Evolutionary conservation across 2,113 vertebrate species (phyloP), one percentile per base, ranked within the genome.

Genomic region (Euleptes europaea): DNA sequence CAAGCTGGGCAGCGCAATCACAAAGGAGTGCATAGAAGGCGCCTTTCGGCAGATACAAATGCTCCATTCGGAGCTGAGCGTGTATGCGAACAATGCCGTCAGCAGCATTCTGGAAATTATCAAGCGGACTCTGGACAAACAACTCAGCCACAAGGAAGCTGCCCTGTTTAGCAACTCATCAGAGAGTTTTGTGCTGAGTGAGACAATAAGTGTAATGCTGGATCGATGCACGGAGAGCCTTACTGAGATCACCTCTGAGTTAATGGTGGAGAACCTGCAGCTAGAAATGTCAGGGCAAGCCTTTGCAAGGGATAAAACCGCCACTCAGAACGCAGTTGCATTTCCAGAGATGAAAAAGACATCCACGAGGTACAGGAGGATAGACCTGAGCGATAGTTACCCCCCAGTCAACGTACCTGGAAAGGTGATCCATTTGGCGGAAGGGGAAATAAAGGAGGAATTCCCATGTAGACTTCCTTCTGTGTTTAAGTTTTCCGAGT

Each of bases 371-470:
- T 72, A 54, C 31, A 71, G 75, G 15, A 54, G 65, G n/a, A 9
- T 78, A 17, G 51, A 54, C 19, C 35, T 12, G 21, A 71, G 86
- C 40, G 77, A 81, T 17, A 35, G 74, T 5, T 88, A 82, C 31
- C 83, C 79, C 10, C 54, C 73, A 6, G 77, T 82, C 66, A 85
- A 78, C 1, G 49, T 82, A 3, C 73, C 87, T 7, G 83, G 87
- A 35, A 88, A 85, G 83, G 78, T 85, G 35, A 54, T 82, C 69
- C 80, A 65, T 47, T 78, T 83, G 33, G 87, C 85, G 35, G 83
- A 88, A 60, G 83, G 77, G 69, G 83, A 85, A 72, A 44, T 82
- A 28, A 78, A 82, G n/a, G 78, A 88, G 14, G 87, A 78, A 17
- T 17, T 19, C 8, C 44, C 78, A 19, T 51, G 73, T 28, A 33